Percentiles rank a stretch among this genome's conserved stretches.
phyloP scores from a whole-genome alignment of 2,888 invertebrate species.

The Drosophila rellima region DNA sequence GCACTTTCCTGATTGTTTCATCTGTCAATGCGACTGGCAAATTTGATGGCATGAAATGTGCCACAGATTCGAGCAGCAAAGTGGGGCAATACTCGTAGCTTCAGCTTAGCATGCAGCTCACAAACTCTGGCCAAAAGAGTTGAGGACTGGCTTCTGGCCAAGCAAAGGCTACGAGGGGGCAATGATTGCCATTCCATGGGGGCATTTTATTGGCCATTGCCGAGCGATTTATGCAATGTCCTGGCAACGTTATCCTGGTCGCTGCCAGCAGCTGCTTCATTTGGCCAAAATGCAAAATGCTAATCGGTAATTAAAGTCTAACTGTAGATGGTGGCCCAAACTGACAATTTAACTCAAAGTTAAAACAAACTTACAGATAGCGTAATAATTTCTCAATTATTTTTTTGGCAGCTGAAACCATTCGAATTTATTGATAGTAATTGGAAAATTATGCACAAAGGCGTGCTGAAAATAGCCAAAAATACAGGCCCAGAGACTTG shows the following conservation, averaged over 20 bases:
- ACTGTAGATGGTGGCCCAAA: conserved; percentile 7
- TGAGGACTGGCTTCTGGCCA: conserved; percentile 46
- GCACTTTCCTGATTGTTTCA: conserved; percentile 29
- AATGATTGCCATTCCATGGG: conserved; percentile 61
- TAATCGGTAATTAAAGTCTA: conserved; percentile 70
- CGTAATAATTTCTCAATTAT: conserved; percentile 77
- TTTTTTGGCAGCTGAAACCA: conserved; percentile 28
- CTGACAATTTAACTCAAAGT: conserved; percentile 25
- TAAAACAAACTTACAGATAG: conserved; percentile 44
- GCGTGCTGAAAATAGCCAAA: conserved; percentile 34
- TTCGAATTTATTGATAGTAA: conserved; percentile 70
- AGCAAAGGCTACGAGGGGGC: conserved; percentile 5
- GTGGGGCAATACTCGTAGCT: conserved; percentile 28
- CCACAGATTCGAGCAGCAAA: conserved; percentile 40
- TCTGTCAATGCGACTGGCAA: conserved; percentile 43
- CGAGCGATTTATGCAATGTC: conserved; percentile 69
- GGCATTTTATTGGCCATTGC: conserved; percentile 71
- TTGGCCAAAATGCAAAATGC: conserved; percentile 59
- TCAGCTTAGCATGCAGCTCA: conserved; percentile 34
- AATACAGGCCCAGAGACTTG: conserved; percentile 20
- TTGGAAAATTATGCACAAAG: conserved; percentile 73
- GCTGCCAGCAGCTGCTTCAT: conserved; percentile 17
- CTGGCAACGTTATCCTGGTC: conserved; percentile 42
- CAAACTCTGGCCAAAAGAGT: conserved; percentile 19
- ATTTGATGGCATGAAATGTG: conserved; percentile 51